phyloP scores from a whole-genome alignment of 2,113 vertebrate genomes.

The Hippocampus zosterae region DNA sequence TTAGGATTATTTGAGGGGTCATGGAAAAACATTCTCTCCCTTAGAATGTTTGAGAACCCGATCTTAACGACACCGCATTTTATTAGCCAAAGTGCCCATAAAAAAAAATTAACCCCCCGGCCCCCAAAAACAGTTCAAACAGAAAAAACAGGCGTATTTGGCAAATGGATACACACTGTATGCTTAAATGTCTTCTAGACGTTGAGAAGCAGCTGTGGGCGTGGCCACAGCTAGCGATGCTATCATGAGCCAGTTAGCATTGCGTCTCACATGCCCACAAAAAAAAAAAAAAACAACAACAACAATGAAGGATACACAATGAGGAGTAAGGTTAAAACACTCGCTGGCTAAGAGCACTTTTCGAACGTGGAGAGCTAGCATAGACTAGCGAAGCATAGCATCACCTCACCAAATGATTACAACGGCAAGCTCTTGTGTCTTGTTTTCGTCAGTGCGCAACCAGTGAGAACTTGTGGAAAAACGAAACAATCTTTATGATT shows the following conservation, averaged over 20 bases:
- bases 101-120: conserved; percentile 6
- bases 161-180: conserved; percentile 59
- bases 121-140: conserved; percentile 1
- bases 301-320: background rate
- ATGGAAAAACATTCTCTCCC: background rate
- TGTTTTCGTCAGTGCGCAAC: too few relatives aligned
- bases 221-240: conserved; percentile 30
- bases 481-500: background rate
- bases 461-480: background rate
- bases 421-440: too few relatives aligned
- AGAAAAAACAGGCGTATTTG: conserved; percentile 72
- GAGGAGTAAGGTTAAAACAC: background rate
- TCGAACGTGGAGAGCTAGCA: too few relatives aligned
- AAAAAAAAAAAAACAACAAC: background rate
- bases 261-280: background rate
- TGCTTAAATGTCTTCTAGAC: conserved; percentile 48
- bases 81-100: conserved; percentile 34
- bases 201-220: conserved; percentile 63
- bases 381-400: too few relatives aligned
- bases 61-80: too few relatives aligned
- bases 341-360: too few relatives aligned
- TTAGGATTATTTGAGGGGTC: too few relatives aligned
- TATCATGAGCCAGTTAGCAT: conserved; percentile 29
- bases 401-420: too few relatives aligned
- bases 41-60: too few relatives aligned